Conservation (phyloP, 2,888 invertebrate genomes). For the Ommatoiulus sabulosus region DNA sequence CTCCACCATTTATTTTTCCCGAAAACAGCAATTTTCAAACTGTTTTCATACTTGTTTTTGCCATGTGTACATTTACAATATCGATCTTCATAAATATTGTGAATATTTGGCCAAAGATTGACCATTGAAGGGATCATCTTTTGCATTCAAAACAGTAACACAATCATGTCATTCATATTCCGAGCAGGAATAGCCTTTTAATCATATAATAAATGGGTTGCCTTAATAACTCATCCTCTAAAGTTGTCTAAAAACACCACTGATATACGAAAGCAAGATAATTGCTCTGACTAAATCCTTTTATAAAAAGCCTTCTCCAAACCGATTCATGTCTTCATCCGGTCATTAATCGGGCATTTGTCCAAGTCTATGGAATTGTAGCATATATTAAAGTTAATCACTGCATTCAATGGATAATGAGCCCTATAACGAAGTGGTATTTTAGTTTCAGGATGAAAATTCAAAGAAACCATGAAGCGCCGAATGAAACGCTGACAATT, state of each 20-base stretch:
- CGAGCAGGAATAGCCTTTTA: not conserved
- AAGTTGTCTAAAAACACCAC: not conserved
- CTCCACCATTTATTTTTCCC: too few relatives aligned
- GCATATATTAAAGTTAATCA: not conserved
- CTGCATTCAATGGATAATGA: constrained; percentile 10
- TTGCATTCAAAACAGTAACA: not conserved
- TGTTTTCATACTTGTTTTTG: too few relatives aligned
- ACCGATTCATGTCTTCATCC: not conserved
- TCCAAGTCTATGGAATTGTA: not conserved
- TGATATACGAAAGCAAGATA: not conserved
- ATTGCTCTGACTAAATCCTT: not conserved
- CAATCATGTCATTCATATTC: not conserved
- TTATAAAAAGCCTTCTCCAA: not conserved
- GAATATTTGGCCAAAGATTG: too few relatives aligned
- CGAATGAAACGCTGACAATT: not conserved
- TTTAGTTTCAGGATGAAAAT: not conserved
- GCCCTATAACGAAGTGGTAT: not conserved
- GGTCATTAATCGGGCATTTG: constrained; percentile 11
- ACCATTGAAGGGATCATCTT: not conserved
- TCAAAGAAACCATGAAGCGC: not conserved
- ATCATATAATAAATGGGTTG: not conserved
- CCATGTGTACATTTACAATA: too few relatives aligned
- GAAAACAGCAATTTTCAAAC: too few relatives aligned
- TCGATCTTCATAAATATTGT: not conserved
- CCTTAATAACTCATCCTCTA: constrained; percentile 1